Base-by-base conservation (phyloP, 2,888 invertebrate species). In the Mesoligia furuncula region DNA sequence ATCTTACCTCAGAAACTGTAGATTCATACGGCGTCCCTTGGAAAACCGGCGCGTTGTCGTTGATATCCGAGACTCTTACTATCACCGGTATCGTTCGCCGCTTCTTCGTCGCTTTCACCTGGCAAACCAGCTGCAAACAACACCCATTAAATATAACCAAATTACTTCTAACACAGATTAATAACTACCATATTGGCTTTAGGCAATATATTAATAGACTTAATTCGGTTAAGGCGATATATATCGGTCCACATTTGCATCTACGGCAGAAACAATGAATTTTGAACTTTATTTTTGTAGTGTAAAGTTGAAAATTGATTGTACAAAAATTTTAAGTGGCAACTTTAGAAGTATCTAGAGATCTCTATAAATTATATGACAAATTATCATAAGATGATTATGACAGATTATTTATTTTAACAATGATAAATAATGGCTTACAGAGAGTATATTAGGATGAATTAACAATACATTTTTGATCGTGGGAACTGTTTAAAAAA, bases 41-140 rank as follows among this genome's bases (percentile, higher is more conserved):
- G 95, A 99, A 99, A 91, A 98, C 97, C 48, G 99, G 99, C 73
- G 98, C 98, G 95, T 99, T 99, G 95, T 99, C 99, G 93, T 99
- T 99, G 93, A 99, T 98, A 95, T 99, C 99, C 59, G 98, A 98
- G 90, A 99, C 98, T 95, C 99, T 97, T 87, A 99, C 98, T 92
- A 99, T 98, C 89, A 99, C 98, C 77, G 99, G 99, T 93, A 99
- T 98, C 83, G 98, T 98, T 86, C 98, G 97, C 93, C 98, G 98
- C 93, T 98, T 98, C 94, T 98, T 98, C 66, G 98, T 98, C 72
- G 98, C 97, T 95, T 98, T 98, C 89, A 98, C 98, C 86, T 98
- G 98, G 93, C 99, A 99, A 85, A 98, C 98, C 93, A 99, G 96
- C 98, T 98, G 97, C 79, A 97, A 97, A 90, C 85, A 87, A 87